These are phyloP conservation scores for Hymenopus coronatus DNA, from an alignment of 2,888 invertebrate genomes.

Conservation along the genomic window DNA sequence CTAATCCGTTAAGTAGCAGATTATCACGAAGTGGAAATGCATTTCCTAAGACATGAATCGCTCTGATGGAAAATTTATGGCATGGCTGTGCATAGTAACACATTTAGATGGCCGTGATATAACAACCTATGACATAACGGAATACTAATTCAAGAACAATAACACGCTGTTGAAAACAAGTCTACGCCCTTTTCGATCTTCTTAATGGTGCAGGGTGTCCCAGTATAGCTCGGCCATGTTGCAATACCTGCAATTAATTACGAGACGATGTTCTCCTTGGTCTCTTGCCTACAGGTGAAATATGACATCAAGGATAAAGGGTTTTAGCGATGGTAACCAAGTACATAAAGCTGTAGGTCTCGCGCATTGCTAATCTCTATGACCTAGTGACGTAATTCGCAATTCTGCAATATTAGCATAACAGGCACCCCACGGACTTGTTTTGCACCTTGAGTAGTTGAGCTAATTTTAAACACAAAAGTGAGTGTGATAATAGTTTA, in stretches of 20 bases:
- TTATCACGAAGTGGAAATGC: no score
- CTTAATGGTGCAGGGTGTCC: not conserved
- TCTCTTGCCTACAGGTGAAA: not conserved
- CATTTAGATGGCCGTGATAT: not conserved
- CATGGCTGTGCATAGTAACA: no score
- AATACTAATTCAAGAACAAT: not conserved
- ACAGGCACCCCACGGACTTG: not conserved
- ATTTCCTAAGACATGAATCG: no score
- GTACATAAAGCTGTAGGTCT: not conserved
- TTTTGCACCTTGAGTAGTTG: not conserved
- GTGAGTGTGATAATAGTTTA: not conserved
- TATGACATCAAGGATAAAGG: not conserved
- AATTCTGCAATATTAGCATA: not conserved
- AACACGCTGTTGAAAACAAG: not conserved
- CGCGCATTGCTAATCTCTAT: not conserved
- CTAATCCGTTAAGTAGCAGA: no score
- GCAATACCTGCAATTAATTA: not conserved
- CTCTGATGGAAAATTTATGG: no score
- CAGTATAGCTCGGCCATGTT: not conserved
- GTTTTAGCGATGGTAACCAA: not conserved
- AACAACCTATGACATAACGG: not conserved
- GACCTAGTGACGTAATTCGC: not conserved
- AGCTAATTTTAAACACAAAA: not conserved
- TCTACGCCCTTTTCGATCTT: not conserved
- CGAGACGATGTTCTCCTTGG: not conserved